phyloP scores from a whole-genome alignment of 2,888 invertebrate genomes.

The Lissonota sp. region DNA sequence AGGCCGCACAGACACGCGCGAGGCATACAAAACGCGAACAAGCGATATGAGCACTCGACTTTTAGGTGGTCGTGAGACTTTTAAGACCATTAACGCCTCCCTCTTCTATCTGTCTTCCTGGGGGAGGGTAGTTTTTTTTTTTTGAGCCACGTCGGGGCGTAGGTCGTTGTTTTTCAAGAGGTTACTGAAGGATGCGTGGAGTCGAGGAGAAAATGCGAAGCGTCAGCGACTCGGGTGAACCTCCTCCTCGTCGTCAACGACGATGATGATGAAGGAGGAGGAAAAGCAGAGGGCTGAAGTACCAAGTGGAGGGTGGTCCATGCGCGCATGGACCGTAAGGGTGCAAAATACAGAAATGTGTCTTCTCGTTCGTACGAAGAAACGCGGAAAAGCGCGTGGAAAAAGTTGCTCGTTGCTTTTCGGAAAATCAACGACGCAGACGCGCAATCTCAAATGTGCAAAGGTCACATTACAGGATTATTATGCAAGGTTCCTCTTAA shows the following conservation, averaged over 20 bases:
- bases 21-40: conserved; percentile 29
- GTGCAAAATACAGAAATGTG: no score
- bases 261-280: conserved; percentile 31
- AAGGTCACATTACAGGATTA: conserved; percentile 54
- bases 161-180: conserved; percentile 36
- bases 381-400: conserved; percentile 58
- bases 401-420: conserved; percentile 29
- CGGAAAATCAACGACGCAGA: conserved; percentile 46
- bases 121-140: not conserved
- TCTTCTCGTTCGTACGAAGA: not conserved
- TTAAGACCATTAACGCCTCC: conserved; percentile 11
- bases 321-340: conserved; percentile 3
- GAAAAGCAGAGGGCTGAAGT: not conserved
- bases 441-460: conserved; percentile 50
- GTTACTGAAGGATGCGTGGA: conserved; percentile 26
- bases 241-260: conserved; percentile 44
- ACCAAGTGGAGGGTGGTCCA: not conserved
- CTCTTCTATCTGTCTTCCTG: no score
- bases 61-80: conserved; percentile 35
- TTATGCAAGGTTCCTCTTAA: not conserved
- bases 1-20: conserved; percentile 25
- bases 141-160: conserved; percentile 33
- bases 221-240: conserved; percentile 48
- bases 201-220: conserved; percentile 56
- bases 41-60: not conserved